Base-by-base conservation (phyloP, 2,888 invertebrate species). In the Microplitis manilae region DNA sequence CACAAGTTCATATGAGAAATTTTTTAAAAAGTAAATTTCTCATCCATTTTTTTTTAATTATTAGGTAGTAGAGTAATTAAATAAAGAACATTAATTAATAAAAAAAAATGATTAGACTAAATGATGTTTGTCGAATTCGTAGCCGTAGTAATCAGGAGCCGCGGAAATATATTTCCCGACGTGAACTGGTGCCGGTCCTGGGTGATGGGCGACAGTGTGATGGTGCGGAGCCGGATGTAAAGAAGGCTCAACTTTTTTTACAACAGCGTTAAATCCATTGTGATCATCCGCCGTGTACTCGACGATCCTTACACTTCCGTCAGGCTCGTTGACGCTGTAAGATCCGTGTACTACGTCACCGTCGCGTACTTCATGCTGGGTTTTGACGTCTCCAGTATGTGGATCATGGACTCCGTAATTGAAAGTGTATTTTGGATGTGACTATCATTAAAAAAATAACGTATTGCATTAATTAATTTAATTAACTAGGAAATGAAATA, bases 321-420 rank as follows among this genome's bases (percentile, higher is more conserved):
- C 89, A 4, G 89, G 89, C 78, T 89, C 89, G 83, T 89, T 89
- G 0, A 89, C 87, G 79, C 88, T 89, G 85, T 89, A 89, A 0
- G 89, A 88, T 6, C 89, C 89, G 76, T 89, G 88, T 20, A 89
- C 89, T 2, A 89, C 89, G 80, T 89, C 89, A n/a, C 89, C 89
- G 78, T 89, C 89, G 8, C 89, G 87, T 6, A 88, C 86, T 71
- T 89, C 89, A 81, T 89, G 87, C 17, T 89, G 89, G 0, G 87
- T 89, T 72, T 89, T 89, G 6, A 89, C 89, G 76, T 89, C 89
- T 4, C 89, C 89, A 59, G 89, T 89, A 59, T 88, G 88, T 0
- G 89, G 89, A 73, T 89, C 89, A 81, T 89, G 86, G 0, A 89
- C 89, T 20, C 89, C 89, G 62, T 89, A 89, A 77, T 89, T 88